Percentiles rank a stretch among this genome's conserved stretches.
These are phyloP conservation scores for Drosophila equinoxialis DNA, from an alignment of 1,140 invertebrate species.

Conservation along the genomic window DNA sequence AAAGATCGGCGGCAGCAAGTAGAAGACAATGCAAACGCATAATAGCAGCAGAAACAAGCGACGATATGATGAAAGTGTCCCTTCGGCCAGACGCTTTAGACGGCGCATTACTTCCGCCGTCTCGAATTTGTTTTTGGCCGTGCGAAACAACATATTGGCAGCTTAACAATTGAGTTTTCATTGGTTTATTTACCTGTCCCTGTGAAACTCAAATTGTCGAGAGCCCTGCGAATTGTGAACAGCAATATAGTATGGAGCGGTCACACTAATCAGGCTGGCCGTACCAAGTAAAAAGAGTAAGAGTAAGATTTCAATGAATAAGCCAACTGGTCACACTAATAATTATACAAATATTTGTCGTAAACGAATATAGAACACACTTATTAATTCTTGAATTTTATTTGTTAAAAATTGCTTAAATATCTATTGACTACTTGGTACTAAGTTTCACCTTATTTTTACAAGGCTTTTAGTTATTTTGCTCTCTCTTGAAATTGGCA, in stretches of 20 bases:
- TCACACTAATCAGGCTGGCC: background rate
- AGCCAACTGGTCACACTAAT: background rate
- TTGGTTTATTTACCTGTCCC: slow-evolving; percentile 45
- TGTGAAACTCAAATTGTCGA: slow-evolving; percentile 22
- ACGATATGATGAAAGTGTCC: slow-evolving; percentile 87
- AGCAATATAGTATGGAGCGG: background rate
- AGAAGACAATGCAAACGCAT: slow-evolving; percentile 86
- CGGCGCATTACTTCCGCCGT: slow-evolving; percentile 84
- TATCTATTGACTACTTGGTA: no score
- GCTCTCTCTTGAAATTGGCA: background rate
- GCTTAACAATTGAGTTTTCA: slow-evolving; percentile 40
- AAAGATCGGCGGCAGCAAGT: slow-evolving; percentile 86
- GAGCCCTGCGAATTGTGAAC: slow-evolving; percentile 1
- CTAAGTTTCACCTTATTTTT: no score
- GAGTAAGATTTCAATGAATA: background rate
- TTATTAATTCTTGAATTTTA: background rate
- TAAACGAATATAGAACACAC: background rate
- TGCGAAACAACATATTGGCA: slow-evolving; percentile 75
- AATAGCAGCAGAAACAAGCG: slow-evolving; percentile 87
- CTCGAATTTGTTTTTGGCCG: slow-evolving; percentile 83
- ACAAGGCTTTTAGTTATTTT: background rate
- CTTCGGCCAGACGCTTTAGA: slow-evolving; percentile 85
- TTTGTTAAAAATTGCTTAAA: no score
- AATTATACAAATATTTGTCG: background rate
- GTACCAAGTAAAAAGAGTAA: background rate